Conservation (phyloP, 2,888 invertebrate species). For the Chouioia cunea region DNA sequence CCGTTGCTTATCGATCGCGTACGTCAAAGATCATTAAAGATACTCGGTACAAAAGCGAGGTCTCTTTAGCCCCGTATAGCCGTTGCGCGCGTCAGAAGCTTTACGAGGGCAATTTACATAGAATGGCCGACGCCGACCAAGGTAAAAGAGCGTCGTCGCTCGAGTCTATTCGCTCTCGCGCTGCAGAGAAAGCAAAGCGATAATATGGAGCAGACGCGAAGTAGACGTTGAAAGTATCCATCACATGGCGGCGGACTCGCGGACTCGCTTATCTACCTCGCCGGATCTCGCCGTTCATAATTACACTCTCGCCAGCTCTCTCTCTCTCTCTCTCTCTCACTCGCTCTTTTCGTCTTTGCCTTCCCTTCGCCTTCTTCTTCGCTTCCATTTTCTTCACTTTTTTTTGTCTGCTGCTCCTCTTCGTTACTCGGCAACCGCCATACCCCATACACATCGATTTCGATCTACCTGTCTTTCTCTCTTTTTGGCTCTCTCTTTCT, state of each 20-base stretch:
- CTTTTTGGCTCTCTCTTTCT: constrained; percentile 15
- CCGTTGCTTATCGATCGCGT: constrained; percentile 47
- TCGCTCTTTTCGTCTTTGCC: constrained; percentile 30
- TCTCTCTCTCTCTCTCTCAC: constrained; percentile 1
- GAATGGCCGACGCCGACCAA: constrained; percentile 54
- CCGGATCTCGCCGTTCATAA: constrained; percentile 67
- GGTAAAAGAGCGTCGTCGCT: constrained; percentile 49
- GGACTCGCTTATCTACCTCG: constrained; percentile 60
- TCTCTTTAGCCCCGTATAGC: constrained; percentile 35
- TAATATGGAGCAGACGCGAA: constrained; percentile 67
- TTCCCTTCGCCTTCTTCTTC: constrained; percentile 28
- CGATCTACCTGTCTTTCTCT: constrained; percentile 26
- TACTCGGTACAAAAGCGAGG: constrained; percentile 45
- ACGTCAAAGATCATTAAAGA: constrained; percentile 51
- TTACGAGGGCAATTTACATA: constrained; percentile 64
- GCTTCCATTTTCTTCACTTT: constrained; percentile 25
- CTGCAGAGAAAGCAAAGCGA: constrained; percentile 53
- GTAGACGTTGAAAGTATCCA: constrained; percentile 68
- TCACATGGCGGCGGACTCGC: constrained; percentile 57
- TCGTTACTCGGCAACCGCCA: constrained; percentile 34
- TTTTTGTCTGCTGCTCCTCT: constrained; percentile 26
- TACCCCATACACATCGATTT: constrained; percentile 38
- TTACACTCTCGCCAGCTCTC: constrained; percentile 62
- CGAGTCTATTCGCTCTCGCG: constrained; percentile 23
- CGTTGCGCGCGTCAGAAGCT: constrained; percentile 59